Conservation (phyloP, 2,888 invertebrate species). For the Drosophila nigricruria region DNA sequence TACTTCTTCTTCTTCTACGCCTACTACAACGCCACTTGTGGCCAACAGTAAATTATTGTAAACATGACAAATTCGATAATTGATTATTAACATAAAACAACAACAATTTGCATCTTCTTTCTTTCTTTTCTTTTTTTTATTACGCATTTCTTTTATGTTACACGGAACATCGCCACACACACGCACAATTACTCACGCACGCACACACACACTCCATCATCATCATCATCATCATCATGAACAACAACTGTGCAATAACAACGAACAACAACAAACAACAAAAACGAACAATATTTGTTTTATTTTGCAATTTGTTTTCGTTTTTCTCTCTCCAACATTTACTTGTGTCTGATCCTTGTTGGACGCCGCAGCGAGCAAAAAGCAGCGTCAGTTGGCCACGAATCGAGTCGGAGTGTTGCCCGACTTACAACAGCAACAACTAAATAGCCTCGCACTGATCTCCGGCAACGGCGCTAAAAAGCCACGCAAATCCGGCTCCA, state of each 20-base stretch:
- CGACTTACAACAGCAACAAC: conserved; percentile 70
- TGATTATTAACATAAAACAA: conserved; percentile 86
- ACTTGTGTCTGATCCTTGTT: conserved; percentile 20
- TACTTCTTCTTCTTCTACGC: conserved; percentile 80
- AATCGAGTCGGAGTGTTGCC: conserved; percentile 65
- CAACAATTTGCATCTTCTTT: conserved; percentile 85
- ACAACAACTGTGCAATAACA: conserved; percentile 11
- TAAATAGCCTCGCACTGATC: conserved; percentile 81
- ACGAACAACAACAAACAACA: conserved; percentile 28
- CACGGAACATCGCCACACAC: conserved; percentile 22
- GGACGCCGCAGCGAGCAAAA: conserved; percentile 41
- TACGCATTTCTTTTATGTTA: conserved; percentile 40
- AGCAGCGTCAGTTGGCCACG: conserved; percentile 51
- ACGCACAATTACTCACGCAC: conserved; percentile 4
- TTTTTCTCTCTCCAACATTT: conserved; percentile 41
- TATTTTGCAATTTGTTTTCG: conserved; percentile 57
- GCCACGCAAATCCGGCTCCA: conserved; percentile 73
- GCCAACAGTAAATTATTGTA: conserved; percentile 86
- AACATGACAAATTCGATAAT: conserved; percentile 85
- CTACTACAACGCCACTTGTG: conserved; percentile 85
- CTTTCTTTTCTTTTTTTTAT: conserved; percentile 51
- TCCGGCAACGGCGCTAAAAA: conserved; percentile 77
- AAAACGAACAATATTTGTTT: conserved; percentile 45
- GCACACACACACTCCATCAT: neutral
- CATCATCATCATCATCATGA: neutral